phyloP scores from a whole-genome alignment of 2,888 invertebrate species.

The Pasiphila rectangulata region DNA sequence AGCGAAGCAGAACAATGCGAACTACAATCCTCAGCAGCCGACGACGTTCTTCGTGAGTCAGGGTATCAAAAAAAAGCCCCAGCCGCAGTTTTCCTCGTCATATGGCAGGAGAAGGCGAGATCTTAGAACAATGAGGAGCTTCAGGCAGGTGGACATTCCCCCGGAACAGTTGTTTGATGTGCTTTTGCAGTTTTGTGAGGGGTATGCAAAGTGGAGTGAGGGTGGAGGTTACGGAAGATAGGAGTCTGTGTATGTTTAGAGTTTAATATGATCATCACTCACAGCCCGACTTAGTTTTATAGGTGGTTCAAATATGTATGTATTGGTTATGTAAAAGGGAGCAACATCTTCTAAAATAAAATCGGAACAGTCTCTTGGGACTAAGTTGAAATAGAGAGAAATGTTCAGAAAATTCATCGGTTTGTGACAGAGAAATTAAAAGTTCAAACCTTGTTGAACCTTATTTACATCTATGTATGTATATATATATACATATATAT shows the following conservation, averaged over 20 bases:
- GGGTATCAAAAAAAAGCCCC: conserved; percentile 70
- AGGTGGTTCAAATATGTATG: too few relatives aligned
- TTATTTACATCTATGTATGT: too few relatives aligned
- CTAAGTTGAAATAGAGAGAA: too few relatives aligned
- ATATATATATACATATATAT: too few relatives aligned
- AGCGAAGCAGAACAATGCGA: conserved; percentile 75
- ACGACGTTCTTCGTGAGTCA: conserved; percentile 62
- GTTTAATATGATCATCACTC: too few relatives aligned
- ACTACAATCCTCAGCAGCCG: conserved; percentile 53
- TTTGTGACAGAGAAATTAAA: too few relatives aligned
- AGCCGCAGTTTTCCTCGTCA: conserved; percentile 60
- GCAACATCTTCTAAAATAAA: too few relatives aligned
- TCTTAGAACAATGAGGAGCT: conserved; percentile 40
- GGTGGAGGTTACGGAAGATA: conserved; percentile 6
- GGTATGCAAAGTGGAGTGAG: conserved; percentile 77
- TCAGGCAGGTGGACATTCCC: conserved; percentile 50
- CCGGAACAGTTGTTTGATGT: conserved; percentile 76
- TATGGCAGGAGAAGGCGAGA: conserved; percentile 61
- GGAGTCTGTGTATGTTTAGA: not conserved
- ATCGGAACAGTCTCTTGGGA: too few relatives aligned
- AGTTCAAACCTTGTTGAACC: too few relatives aligned
- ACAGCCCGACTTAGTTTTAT: too few relatives aligned
- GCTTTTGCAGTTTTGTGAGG: conserved; percentile 77
- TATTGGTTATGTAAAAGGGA: too few relatives aligned
- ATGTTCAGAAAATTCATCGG: too few relatives aligned